Evolutionary conservation across 2,888 invertebrate genomes (phyloP), one percentile per base, ranked within the genome.

Genomic region (Diabrotica balteata): DNA sequence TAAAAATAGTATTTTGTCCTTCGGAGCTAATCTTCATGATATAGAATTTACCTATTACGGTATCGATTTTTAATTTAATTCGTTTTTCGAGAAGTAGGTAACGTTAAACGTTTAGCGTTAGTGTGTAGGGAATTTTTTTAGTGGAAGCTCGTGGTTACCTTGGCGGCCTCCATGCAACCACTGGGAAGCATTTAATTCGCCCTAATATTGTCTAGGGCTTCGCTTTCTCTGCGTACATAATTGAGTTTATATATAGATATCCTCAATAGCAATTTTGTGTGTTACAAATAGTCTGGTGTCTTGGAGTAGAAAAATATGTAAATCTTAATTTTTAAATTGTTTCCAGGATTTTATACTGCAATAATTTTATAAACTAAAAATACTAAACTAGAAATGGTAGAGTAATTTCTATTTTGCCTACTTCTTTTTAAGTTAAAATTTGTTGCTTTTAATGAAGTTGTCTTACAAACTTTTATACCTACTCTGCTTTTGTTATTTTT

Each of bases 1-100:
- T 43, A 7, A 42, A 32, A 53, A 53, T 32, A 42, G 10, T 42
- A 32, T 32, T 32, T 2, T 49, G 42, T 53, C 10, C 32, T 53
- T 32, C 32, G 32, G 32, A 32, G 54, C 7, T 43, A 9, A 8
- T 52, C 32, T 52, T 32, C 10, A 22, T 32, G 32, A 32, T 22
- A 17, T 17, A 32, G 52, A 32, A 32, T 52, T 32, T 32, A 32
- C 7, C 11, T n/a, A n/a, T 54, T 54, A n/a, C 32, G 32, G 10
- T 43, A 43, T 43, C 11, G 54, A 54, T 43, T 54, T 54, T 54
- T 43, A 54, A 43, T 54, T 53, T 22, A n/a, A 7, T 8, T 53
- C 51, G 22, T 51, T 52, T 52, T 52, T 52, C 17, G 17, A 9
- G 52, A 52, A 52, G 52, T 49, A 49, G 52, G 32, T 52, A 17